phyloP scores from a whole-genome alignment of 2,888 invertebrate genomes.

The Papilio gigon region DNA sequence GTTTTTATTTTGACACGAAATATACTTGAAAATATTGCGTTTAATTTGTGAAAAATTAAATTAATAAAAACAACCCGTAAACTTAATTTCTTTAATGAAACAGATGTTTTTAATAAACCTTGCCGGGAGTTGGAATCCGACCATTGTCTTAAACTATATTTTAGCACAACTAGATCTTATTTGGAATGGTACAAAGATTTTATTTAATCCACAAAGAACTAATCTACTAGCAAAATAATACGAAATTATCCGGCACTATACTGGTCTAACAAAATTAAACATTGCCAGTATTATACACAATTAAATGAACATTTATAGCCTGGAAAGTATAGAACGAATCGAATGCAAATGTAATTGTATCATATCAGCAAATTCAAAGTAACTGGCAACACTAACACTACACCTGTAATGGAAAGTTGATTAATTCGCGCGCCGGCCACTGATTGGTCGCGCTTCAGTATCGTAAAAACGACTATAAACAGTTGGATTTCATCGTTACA shows the following conservation, averaged over 20 bases:
- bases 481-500: conserved; percentile 35
- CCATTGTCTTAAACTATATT: no score
- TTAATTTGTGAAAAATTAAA: conserved; percentile 3
- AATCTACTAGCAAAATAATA: background rate
- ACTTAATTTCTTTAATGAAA: background rate
- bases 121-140: no score
- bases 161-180: no score
- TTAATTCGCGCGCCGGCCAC: conserved; percentile 46
- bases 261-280: background rate
- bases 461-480: conserved; percentile 40
- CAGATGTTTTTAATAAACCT: background rate
- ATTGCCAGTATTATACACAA: background rate
- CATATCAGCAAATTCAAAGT: conserved; percentile 30
- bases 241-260: background rate
- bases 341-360: conserved; percentile 35
- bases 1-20: conserved; percentile 16
- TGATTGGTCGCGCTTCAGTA: conserved; percentile 52
- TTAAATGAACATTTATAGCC: background rate
- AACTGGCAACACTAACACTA: conserved; percentile 42
- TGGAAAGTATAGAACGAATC: conserved; percentile 23
- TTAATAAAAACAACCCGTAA: background rate
- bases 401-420: conserved; percentile 50
- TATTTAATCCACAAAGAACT: no score
- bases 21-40: background rate
- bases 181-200: no score